Conservation (phyloP, 2,113 vertebrate species). For the Urocolius indicus region DNA sequence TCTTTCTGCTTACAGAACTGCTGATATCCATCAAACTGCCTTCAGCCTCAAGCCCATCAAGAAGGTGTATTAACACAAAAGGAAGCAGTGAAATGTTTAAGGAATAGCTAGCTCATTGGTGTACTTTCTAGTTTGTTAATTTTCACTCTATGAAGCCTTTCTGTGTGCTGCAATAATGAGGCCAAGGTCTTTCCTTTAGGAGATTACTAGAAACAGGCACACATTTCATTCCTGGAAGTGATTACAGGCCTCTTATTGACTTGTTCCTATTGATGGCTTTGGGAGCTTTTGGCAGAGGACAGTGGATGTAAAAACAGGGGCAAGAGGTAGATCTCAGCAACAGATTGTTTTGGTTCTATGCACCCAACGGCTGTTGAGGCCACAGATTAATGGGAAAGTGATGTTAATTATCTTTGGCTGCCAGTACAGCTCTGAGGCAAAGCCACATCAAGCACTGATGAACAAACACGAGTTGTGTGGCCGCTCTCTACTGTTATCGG, state of each 20-base stretch:
- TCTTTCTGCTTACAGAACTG: neutral
- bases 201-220: neutral
- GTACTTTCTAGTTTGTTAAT: neutral
- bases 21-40: neutral
- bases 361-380: neutral
- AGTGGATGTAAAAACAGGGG: neutral
- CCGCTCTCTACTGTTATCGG: neutral
- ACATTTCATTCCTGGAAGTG: conserved; percentile 10
- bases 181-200: neutral
- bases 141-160: neutral
- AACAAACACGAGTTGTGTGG: neutral
- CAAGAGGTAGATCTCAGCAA: neutral
- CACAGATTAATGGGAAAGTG: neutral
- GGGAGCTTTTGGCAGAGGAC: neutral
- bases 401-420: neutral
- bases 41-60: neutral
- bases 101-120: neutral
- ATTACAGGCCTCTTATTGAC: neutral
- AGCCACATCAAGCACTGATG: neutral
- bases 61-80: neutral
- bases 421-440: neutral
- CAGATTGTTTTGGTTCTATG: neutral
- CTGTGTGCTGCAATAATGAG: neutral
- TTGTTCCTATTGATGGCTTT: neutral
- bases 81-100: neutral